Conservation (phyloP, 2,888 invertebrate genomes). For the Hipparchia semele region DNA sequence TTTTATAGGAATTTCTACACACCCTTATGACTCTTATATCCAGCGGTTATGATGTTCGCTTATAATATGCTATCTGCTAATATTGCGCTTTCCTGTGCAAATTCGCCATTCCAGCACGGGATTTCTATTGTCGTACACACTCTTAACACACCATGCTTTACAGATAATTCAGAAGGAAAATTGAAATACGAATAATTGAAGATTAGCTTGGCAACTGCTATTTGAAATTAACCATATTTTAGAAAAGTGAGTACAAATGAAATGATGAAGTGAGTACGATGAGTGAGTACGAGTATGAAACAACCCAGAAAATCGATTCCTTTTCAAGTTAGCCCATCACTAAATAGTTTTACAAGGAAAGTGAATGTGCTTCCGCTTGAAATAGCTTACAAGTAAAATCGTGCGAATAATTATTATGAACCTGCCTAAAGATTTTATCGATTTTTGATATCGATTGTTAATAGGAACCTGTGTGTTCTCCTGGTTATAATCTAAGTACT, state of each 20-base stretch:
- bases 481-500: too few species aligned
- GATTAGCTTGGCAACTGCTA: too few species aligned
- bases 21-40: too few species aligned
- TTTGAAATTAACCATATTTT: too few species aligned
- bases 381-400: slow-evolving; percentile 20
- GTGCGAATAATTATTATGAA: slow-evolving; percentile 23
- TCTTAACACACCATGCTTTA: background rate
- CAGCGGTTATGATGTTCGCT: too few species aligned
- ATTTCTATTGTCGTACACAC: background rate
- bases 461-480: background rate
- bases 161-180: background rate
- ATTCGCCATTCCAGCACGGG: too few species aligned
- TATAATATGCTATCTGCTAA: too few species aligned
- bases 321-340: slow-evolving; percentile 7
- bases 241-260: too few species aligned
- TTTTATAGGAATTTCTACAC: too few species aligned
- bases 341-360: slow-evolving; percentile 54
- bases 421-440: slow-evolving; percentile 7
- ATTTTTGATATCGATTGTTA: slow-evolving; percentile 11
- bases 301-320: background rate
- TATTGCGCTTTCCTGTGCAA: too few species aligned
- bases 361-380: slow-evolving; percentile 48
- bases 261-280: background rate
- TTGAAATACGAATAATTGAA: too few species aligned
- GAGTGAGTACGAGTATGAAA: background rate